A percentile compares a stretch with the other conserved stretches of the same genome.
phyloP scores from a whole-genome alignment of 1,140 invertebrate genomes.

The Caenorhabditis latens region DNA sequence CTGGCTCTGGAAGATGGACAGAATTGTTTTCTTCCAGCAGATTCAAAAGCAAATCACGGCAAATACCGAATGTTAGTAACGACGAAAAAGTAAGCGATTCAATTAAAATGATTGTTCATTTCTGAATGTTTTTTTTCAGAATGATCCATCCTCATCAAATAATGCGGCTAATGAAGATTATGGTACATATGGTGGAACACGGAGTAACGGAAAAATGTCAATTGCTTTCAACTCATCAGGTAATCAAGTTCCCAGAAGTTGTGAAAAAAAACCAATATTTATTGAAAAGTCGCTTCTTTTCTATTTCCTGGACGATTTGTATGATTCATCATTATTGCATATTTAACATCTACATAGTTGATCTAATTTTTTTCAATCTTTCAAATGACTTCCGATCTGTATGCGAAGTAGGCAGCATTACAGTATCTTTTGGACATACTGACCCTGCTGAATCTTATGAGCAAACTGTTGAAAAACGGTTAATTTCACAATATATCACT shows the following conservation, averaged over 20 bases:
- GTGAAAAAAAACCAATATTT: no score
- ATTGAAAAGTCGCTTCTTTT: no score
- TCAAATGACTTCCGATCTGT: no score
- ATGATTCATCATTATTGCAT: no score
- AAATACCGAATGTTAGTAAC: conserved; percentile 1
- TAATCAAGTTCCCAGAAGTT: not conserved
- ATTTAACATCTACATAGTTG: no score
- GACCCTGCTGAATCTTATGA: not conserved
- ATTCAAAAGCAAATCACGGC: conserved; percentile 39
- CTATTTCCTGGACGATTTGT: no score
- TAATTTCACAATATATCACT: not conserved
- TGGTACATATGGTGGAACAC: conserved; percentile 14
- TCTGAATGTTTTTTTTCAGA: conserved; percentile 18
- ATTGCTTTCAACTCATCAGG: conserved; percentile 41
- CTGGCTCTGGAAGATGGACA: conserved; percentile 53
- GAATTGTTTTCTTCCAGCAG: conserved; percentile 53
- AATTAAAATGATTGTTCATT: not conserved
- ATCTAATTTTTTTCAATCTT: no score
- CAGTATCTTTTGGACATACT: no score
- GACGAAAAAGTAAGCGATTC: not conserved
- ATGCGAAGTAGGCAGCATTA: no score
- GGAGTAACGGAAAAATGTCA: conserved; percentile 12
- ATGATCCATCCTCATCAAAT: not conserved
- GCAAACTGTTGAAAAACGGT: not conserved
- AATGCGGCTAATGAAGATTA: not conserved